Evolutionary conservation across 2,113 vertebrate genomes (phyloP), one percentile per base, ranked within the genome.

Genomic region (Hystrix brachyura): DNA sequence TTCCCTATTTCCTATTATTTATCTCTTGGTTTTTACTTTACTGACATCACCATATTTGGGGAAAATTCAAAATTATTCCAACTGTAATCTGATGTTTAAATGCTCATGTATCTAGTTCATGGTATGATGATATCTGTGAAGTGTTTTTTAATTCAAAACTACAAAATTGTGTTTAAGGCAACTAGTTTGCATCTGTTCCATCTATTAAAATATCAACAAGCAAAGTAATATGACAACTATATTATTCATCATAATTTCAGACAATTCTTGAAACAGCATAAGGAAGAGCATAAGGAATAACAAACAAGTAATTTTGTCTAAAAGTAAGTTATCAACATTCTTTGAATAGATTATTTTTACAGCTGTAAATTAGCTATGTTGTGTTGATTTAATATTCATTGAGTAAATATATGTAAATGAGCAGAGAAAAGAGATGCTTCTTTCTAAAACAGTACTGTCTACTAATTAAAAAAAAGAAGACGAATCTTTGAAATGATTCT

Each of bases 161-260:
- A 82, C 27, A 91, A 84, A 88, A 96, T 92, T 59, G 1, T 64
- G 51, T 95, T 97, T 96, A 89, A 84, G 87, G 65, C 69, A 81
- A 80, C 81, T 14, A 69, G 38, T 76, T 96, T 93, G 21, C 51
- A 60, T 92, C 89, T 95, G 76, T 96, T 96, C 43, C 86, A 27
- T 94, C 64, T 96, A 76, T 97, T 96, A 95, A 89, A 97, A 88
- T 5, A 96, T 87, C 87, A 91, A 82, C 57, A 25, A 53, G 74
- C 92, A 95, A 98, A 85, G 27, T 88, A 76, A 87, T 78, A 53
- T 86, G 95, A 94, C 87, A 97, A 55, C 43, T 94, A 25, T 67
- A 93, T 96, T 96, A 92, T 96, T 97, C 91, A 84, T 17, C 78
- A 43, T 95, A 93, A 90, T 97, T 90, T 84, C 43, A 96, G 67